These are phyloP conservation scores for Siphlonurus alternatus DNA, from an alignment of 2,888 invertebrate genomes.

Conservation along the genomic window DNA sequence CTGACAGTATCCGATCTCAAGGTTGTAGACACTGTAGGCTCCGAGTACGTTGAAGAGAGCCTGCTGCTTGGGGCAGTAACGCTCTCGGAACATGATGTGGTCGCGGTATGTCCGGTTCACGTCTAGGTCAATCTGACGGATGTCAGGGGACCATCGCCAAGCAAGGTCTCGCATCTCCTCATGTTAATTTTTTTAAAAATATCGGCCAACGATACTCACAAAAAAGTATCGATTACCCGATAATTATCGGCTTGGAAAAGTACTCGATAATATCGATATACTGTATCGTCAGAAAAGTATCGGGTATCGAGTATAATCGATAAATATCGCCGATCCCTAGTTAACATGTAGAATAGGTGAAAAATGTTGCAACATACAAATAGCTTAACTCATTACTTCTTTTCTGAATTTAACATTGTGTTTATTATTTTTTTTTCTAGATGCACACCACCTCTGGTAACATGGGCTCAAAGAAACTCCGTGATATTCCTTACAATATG, in stretches of 20 bases:
- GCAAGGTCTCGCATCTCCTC: conserved; percentile 78
- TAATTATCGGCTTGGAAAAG: no score
- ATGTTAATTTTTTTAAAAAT: no score
- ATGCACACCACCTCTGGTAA: conserved; percentile 60
- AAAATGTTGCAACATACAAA: no score
- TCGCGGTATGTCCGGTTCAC: conserved; percentile 98
- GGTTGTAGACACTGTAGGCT: conserved; percentile 97
- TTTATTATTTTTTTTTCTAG: conserved; percentile 26
- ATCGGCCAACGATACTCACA: no score
- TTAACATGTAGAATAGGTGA: no score
- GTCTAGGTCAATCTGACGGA: conserved; percentile 96
- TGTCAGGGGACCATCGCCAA: conserved; percentile 83
- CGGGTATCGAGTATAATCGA: no score
- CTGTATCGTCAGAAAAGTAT: no score
- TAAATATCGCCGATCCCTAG: no score
- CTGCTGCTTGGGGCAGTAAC: conserved; percentile 91
- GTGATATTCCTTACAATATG: conserved; percentile 76
- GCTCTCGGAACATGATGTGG: conserved; percentile 72
- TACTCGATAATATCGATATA: no score
- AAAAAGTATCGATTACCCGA: no score
- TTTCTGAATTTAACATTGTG: no score
- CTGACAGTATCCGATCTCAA: conserved; percentile 91
- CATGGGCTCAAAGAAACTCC: conserved; percentile 85
- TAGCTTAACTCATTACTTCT: no score
- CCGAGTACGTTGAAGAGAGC: conserved; percentile 91